Evolutionary conservation across 2,888 invertebrate genomes (phyloP).

Genomic region (Sminthurides aquaticus): DNA sequence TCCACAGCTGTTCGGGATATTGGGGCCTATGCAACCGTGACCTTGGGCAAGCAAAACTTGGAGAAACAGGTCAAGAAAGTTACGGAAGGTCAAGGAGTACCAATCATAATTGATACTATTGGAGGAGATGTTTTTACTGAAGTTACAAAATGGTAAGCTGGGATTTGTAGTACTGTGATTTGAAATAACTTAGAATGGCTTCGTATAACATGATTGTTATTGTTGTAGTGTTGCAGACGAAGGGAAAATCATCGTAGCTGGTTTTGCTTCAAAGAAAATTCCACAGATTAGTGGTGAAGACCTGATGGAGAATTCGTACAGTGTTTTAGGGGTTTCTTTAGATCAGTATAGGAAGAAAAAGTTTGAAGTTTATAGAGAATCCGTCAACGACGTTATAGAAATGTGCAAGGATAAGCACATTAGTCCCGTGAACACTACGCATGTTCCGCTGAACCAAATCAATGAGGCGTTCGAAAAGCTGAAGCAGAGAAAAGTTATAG

Average conservation of each 20-base stretch:
- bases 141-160: conserved; percentile 54
- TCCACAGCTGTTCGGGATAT: conserved; percentile 32
- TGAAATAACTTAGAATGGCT: neutral
- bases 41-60: conserved; percentile 53
- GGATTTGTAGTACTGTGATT: neutral
- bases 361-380: conserved; percentile 53
- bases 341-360: conserved; percentile 51
- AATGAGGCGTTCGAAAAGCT: conserved; percentile 57
- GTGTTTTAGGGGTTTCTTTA: conserved; percentile 52
- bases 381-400: conserved; percentile 56
- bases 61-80: conserved; percentile 53
- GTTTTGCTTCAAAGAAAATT: conserved; percentile 52
- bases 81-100: conserved; percentile 56
- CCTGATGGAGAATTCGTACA: conserved; percentile 47
- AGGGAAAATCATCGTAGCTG: conserved; percentile 52
- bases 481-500: conserved; percentile 54
- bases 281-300: conserved; percentile 45
- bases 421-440: conserved; percentile 53
- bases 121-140: conserved; percentile 57
- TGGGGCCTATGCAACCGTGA: conserved; percentile 59
- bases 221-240: conserved; percentile 52
- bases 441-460: conserved; percentile 53
- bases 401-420: conserved; percentile 58
- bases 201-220: conserved; percentile 13
- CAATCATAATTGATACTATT: conserved; percentile 59